These are phyloP conservation scores for Nipponia nippon DNA, from an alignment of 2,113 vertebrate species.

Conservation along the genomic window DNA sequence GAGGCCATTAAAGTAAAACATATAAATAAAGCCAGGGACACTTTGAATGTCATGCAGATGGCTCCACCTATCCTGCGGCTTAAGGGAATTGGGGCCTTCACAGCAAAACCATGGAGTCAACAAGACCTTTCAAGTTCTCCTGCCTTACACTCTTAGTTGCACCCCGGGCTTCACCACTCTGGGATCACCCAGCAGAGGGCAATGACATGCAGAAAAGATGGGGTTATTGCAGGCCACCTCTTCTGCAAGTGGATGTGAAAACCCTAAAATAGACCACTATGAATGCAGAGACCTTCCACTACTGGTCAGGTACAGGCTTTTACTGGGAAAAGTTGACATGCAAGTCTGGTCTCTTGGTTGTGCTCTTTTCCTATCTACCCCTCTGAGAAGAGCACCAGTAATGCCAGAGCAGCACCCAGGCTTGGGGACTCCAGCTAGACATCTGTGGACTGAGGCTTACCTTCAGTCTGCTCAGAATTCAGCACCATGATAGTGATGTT, in stretches of 20 bases:
- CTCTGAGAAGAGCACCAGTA: background rate
- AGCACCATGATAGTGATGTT: constrained; percentile 85
- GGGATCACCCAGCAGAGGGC: background rate
- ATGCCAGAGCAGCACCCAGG: background rate
- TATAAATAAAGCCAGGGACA: background rate
- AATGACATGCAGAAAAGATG: background rate
- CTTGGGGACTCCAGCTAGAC: background rate
- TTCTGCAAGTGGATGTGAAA: background rate
- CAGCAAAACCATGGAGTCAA: background rate
- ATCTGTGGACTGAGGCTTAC: constrained; percentile 67
- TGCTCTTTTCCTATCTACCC: background rate
- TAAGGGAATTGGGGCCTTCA: background rate
- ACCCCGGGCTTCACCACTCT: background rate
- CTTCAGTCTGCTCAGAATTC: constrained; percentile 84
- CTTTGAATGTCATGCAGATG: background rate
- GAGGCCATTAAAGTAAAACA: background rate
- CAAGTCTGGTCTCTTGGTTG: background rate
- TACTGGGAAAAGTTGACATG: background rate
- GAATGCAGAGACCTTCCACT: background rate
- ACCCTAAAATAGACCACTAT: background rate
- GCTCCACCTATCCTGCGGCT: background rate
- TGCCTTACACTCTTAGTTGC: background rate
- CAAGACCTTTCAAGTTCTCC: background rate
- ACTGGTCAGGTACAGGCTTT: background rate
- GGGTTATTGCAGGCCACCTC: background rate